Conservation (phyloP, 2,113 vertebrate species). For the Zapornia atra region DNA sequence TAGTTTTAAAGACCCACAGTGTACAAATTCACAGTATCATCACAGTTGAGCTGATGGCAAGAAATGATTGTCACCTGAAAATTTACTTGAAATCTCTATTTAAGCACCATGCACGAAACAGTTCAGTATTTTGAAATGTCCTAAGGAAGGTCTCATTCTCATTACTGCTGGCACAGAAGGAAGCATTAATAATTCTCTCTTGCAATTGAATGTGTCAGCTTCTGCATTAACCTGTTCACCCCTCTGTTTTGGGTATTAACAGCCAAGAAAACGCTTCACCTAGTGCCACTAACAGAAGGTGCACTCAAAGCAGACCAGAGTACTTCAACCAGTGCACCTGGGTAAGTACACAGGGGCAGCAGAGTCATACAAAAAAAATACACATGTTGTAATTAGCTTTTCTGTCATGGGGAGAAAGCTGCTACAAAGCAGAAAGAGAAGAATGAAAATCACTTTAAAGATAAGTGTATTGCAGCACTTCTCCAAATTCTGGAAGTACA, state of each 20-base stretch:
- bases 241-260: not conserved
- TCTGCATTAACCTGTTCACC: not conserved
- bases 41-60: not conserved
- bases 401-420: not conserved
- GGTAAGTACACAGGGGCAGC: not conserved
- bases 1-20: not conserved
- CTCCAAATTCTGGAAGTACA: not conserved
- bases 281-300: not conserved
- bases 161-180: not conserved
- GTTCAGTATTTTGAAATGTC: not conserved
- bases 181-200: not conserved
- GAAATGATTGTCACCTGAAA: not conserved
- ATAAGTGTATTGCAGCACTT: not conserved
- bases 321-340: too few relatives aligned
- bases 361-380: not conserved
- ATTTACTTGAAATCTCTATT: not conserved
- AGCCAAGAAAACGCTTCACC: not conserved
- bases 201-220: not conserved
- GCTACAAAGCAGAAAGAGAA: not conserved
- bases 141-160: not conserved
- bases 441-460: not conserved
- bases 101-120: not conserved
- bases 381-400: not conserved
- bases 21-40: not conserved
- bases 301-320: not conserved